phyloP scores from a whole-genome alignment of 2,797 vertebrate genomes.

The Acanthurus leucopareius region DNA sequence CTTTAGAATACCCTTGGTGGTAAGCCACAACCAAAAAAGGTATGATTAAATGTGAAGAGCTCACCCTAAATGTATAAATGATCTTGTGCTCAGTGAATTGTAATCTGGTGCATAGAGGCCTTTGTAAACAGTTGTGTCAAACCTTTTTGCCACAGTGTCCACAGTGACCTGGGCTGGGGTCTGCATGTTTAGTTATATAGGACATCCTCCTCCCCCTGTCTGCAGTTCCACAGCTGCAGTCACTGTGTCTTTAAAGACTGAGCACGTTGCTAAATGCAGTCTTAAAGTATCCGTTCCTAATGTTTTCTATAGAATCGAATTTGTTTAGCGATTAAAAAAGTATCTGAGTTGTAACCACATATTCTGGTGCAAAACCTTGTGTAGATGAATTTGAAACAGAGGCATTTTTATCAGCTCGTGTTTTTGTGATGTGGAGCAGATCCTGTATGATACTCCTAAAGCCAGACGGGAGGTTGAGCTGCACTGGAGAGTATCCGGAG shows the following conservation, averaged over 20 bases:
- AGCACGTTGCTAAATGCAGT: conserved; percentile 5
- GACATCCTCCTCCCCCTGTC: conserved; percentile 2
- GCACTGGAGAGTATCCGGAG: conserved; percentile 91
- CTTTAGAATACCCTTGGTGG: conserved; percentile 17
- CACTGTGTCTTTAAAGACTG: conserved; percentile 7
- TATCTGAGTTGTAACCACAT: neutral
- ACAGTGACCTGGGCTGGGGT: neutral
- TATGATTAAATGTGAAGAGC: conserved; percentile 14
- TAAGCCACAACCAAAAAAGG: neutral
- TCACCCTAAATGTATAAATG: neutral
- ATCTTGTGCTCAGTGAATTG: neutral
- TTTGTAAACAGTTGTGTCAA: conserved; percentile 8
- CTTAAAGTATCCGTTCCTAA: conserved; percentile 16
- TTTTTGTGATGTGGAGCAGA: conserved; percentile 78
- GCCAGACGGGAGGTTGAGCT: conserved; percentile 93
- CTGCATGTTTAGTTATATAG: conserved; percentile 1
- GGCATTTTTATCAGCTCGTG: neutral
- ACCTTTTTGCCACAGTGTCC: conserved; percentile 1
- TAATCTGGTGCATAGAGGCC: neutral
- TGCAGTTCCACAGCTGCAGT: conserved; percentile 1
- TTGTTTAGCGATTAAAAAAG: neutral
- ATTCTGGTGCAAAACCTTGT: neutral
- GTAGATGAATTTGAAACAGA: neutral
- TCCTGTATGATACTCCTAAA: conserved; percentile 93
- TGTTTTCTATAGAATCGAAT: conserved; percentile 13